phyloP scores from a whole-genome alignment of 1,140 invertebrate genomes.

The Andrena cerasifolii region DNA sequence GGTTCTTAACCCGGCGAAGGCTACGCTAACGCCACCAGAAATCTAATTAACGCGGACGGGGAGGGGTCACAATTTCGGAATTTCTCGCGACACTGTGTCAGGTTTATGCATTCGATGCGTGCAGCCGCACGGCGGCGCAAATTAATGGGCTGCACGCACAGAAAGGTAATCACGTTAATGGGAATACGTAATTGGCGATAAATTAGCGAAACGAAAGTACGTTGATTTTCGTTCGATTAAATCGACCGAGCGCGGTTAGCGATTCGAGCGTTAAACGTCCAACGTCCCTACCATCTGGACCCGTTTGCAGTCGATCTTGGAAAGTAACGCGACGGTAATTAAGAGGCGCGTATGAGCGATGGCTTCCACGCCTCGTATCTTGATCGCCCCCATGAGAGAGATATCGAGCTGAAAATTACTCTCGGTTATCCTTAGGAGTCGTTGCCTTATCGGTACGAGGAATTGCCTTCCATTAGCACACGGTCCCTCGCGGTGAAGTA shows the following conservation, averaged over 20 bases:
- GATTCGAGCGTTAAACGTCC: too few species aligned
- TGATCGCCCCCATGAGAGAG: background rate
- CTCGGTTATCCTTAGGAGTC: slow-evolving; percentile 4
- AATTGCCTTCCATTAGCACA: slow-evolving; percentile 24
- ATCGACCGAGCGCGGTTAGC: background rate
- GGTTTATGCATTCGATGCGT: slow-evolving; percentile 9
- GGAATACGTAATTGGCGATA: slow-evolving; percentile 26
- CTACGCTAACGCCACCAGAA: slow-evolving; percentile 1
- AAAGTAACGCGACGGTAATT: slow-evolving; percentile 25
- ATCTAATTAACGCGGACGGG: slow-evolving; percentile 10
- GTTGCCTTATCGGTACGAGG: slow-evolving; percentile 40
- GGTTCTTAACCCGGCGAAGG: slow-evolving; percentile 51
- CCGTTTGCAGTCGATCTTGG: background rate
- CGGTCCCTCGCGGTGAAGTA: background rate
- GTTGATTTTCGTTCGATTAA: slow-evolving; percentile 16
- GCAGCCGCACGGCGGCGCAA: background rate
- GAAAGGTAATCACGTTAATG: slow-evolving; percentile 39
- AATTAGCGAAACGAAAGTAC: slow-evolving; percentile 36
- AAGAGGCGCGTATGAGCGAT: slow-evolving; percentile 8
- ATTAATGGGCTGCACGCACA: slow-evolving; percentile 16
- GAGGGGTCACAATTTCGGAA: background rate
- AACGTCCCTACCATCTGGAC: background rate
- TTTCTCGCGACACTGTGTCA: slow-evolving; percentile 17
- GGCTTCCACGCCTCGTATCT: background rate
- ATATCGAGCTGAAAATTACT: slow-evolving; percentile 54